Base-by-base conservation (phyloP, 2,113 vertebrate species). In the Ranitomeya variabilis region DNA sequence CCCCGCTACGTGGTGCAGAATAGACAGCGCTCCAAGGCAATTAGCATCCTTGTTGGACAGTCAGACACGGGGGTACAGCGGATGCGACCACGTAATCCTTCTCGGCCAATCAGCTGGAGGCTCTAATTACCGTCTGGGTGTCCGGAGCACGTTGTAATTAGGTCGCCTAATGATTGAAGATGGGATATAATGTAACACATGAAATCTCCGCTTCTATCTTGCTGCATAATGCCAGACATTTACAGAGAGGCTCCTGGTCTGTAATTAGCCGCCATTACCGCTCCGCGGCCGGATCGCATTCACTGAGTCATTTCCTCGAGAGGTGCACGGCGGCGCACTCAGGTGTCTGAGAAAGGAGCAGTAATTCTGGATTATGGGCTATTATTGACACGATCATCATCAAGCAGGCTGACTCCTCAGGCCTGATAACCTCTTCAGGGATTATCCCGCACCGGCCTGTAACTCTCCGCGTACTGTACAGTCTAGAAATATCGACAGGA, bases 341-440 rank as follows among this genome's bases (percentile, higher is more conserved):
- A 83, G 60, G 59, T 66, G 80, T 51, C 37, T 66, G 10, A 21
- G 60, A 51, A 66, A 21, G 26, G 2, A 66, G 80, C 64, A 21
- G n/a, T 76, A 45, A 85, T 76, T 85, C 52, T 45, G 71, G 52
- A 85, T 85, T 26, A 85, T 74, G 66, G 69, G 7, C 54, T 57
- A 15, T 86, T 77, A 86, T 86, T 51, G 57, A 62, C 85, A 77
- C 9, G 19, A 86, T 51, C 57, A 52, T 51, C 31, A 86, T 45
- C 84, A 77, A 77, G 71, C 55, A 77, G 71, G 21, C 9, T 4
- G 1, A 55, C 26, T 62, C 85, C 31, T 23, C 18, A 11, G 85
- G 57, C 16, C 59, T 73, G 73, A 86, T 21, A 76, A 76, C 55
- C 85, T 77, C 73, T 78, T 45, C 31, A 86, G 84, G 69, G 69